phyloP scores from a whole-genome alignment of 1,140 invertebrate genomes.

The Aphis gossypii region DNA sequence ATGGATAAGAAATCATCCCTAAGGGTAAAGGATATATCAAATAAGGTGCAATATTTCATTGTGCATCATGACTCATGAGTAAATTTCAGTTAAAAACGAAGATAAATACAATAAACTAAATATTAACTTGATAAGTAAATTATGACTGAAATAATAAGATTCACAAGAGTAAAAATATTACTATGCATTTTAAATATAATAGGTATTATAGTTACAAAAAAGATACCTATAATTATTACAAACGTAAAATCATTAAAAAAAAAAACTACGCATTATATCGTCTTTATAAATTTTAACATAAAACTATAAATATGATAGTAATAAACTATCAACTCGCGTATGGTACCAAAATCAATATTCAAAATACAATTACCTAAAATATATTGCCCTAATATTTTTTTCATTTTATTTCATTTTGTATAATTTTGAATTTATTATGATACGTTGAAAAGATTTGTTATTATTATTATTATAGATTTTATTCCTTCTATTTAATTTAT shows the following conservation, averaged over 20 bases:
- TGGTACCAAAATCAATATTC: not conserved
- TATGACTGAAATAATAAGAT: not conserved
- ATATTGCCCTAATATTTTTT: not conserved
- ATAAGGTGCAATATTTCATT: not conserved
- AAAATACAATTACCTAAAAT: not conserved
- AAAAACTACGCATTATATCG: not conserved
- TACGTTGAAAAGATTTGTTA: too few relatives aligned
- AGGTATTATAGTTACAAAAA: not conserved
- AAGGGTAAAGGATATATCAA: not conserved
- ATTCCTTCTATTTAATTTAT: too few relatives aligned
- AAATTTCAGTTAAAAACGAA: not conserved
- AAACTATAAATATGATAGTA: not conserved
- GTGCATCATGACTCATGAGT: not conserved
- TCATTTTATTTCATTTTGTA: too few relatives aligned
- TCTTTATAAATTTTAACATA: not conserved
- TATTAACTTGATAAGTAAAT: not conserved
- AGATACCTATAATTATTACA: not conserved
- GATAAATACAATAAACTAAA: not conserved
- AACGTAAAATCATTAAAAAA: not conserved
- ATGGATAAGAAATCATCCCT: constrained; percentile 15
- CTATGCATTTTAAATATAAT: not conserved
- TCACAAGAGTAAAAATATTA: not conserved
- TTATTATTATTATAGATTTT: too few relatives aligned
- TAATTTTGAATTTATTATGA: too few relatives aligned
- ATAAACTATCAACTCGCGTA: not conserved